Base-by-base conservation (phyloP, 1,140 invertebrate species). In the Hycleus phaleratus region DNA sequence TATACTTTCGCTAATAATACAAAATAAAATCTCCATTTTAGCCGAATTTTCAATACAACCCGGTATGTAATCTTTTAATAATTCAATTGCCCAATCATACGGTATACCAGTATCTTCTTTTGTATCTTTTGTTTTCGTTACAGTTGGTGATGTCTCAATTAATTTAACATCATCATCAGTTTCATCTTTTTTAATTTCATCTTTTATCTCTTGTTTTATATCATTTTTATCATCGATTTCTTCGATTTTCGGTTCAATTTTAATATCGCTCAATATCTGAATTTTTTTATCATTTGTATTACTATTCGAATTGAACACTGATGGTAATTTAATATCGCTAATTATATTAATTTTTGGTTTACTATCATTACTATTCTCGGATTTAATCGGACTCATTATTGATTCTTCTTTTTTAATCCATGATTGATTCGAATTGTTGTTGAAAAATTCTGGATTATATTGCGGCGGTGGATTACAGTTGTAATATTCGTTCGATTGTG, bases 1-100 rank as follows among this genome's bases (percentile, higher is more conserved):
- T 38, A 97, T 85, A 60, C 91, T 90, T 75, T 97, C 90, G 63
- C 93, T 86, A 5, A 99, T 79, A 46, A 99, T 91, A 54, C 87
- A 89, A 71, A 98, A 94, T 61, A 98, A 86, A 25, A 98, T 80
- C 58, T 91, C 84, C 85, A 99, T 95, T 78, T 99, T 99, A 1
- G 90, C 88, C 3, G 94, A 95, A 69, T 95, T 94, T 68, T 95
- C 91, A 59, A 98, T 84, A n/a, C 88, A 77, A 26, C 90, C 93
- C 6, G 92, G 84, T 51, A 87, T 76, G 73, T 98, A 98, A 61
- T 88, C 85, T 73, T 91, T 90, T 71, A 97, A 81, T 11, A 95
- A 70, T 53, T 91, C 87, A 3, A 87, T 74, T 72, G 81, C 81
- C 89, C 89, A 91, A 67, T 91, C 88, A 65, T 90, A 91, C 4